phyloP scores from a whole-genome alignment of 2,113 vertebrate genomes.

The Scytalopus superciliaris region DNA sequence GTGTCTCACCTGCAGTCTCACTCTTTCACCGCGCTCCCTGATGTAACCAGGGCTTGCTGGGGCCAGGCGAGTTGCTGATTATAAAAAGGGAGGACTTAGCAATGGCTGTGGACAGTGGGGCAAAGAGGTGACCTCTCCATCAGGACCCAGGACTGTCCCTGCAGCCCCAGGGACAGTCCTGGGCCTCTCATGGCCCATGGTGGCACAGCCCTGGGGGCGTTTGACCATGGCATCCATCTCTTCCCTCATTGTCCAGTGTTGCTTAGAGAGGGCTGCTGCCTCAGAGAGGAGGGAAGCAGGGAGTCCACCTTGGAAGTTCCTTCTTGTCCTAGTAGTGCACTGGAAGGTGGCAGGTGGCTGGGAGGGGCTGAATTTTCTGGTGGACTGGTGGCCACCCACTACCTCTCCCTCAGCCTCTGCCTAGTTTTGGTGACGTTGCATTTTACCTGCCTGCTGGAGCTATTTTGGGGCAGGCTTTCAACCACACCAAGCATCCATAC shows the following conservation, averaged over 20 bases:
- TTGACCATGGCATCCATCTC: background rate
- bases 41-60: background rate
- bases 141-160: fast-evolving
- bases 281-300: background rate
- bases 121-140: background rate
- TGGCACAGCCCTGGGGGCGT: background rate
- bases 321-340: fast-evolving
- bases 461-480: background rate
- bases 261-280: background rate
- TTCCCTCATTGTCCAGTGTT: fast-evolving
- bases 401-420: background rate
- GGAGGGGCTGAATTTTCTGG: background rate
- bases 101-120: fast-evolving
- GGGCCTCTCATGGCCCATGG: fast-evolving
- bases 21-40: fast-evolving
- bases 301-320: background rate
- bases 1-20: fast-evolving
- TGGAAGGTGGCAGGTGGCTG: background rate
- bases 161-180: background rate
- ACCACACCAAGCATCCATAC: background rate
- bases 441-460: background rate
- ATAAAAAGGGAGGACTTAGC: background rate
- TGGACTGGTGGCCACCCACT: background rate
- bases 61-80: background rate
- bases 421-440: background rate